Evolutionary conservation across 2,113 vertebrate genomes (phyloP), one percentile per base, ranked within the genome.

Genomic region (Saguinus midas): DNA sequence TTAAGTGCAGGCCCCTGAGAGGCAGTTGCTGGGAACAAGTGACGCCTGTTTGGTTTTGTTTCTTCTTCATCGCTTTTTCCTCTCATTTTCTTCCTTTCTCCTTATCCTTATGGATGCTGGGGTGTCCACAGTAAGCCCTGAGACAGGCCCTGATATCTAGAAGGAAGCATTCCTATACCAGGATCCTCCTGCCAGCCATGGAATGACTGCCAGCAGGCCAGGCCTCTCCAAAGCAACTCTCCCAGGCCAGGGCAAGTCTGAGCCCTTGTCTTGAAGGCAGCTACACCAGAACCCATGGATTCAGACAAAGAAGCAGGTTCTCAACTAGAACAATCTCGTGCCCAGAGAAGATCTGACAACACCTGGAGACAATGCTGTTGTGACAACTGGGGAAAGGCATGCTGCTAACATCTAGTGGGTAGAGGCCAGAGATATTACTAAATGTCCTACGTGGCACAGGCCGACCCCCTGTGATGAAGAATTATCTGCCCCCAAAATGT

Each of bases 311-410:
- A 6, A 37, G 70, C 35, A 76, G 61, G 52, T 43, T 82, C 73
- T 58, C 37, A 27, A 5, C 8, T 10, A 9, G 7, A 40, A 14
- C 0, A 3, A 75, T 27, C 0, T 10, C 8, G 52, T 37, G 52
- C 50, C 43, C 50, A 48, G 45, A 43, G 45, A 8, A 61, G 18
- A 43, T 20, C 17, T 21, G 20, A 35, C 13, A 18, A 48, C 0
- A 43, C 9, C 84, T 61, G n/a, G 14, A 90, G 76, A n/a, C 21
- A 17, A 2, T 43, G 23, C 35, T 14, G 43, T 13, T 64, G 48
- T 58, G 50, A 61, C 9, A 80, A 14, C 29, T 23, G 8, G 21
- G 20, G 32, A 2, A 27, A 14, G 27, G 75, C 8, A 14, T 12
- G 11, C 40, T 87, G 25, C 37, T 5, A 10, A 37, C 55, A 68